Evolutionary conservation across 2,113 vertebrate genomes (phyloP).

Genomic region (Grantiella picta): DNA sequence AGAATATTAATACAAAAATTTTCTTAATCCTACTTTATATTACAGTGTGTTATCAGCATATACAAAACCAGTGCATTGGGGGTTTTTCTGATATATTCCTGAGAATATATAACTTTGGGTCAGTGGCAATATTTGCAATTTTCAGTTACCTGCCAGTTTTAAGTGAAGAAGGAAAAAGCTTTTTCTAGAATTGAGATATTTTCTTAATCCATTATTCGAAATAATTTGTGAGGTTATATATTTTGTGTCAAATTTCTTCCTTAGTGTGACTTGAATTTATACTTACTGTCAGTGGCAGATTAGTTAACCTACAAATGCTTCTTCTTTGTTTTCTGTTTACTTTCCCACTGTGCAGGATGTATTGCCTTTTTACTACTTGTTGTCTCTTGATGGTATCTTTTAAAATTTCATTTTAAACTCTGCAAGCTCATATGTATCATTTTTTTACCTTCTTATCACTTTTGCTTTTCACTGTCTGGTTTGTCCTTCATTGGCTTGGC

Average conservation of each 20-base stretch:
- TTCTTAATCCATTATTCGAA: neutral
- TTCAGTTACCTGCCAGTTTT: neutral
- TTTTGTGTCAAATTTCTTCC: neutral
- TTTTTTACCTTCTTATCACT: constrained; percentile 78
- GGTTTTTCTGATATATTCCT: neutral
- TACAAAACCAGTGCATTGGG: neutral
- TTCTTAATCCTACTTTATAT: neutral
- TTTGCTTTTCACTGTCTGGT: constrained; percentile 79
- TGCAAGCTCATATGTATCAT: constrained; percentile 75
- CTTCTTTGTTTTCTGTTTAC: constrained; percentile 59
- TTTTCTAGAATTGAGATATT: neutral
- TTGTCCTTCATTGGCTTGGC: constrained; percentile 81
- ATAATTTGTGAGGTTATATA: neutral
- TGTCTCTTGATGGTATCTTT: constrained; percentile 74
- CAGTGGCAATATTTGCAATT: constrained; percentile 38
- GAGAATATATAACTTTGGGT: constrained; percentile 5
- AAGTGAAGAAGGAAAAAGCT: neutral
- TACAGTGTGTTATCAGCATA: neutral
- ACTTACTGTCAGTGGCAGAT: neutral
- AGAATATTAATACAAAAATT: neutral
- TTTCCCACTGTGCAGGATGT: constrained; percentile 66
- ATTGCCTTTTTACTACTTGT: constrained; percentile 74
- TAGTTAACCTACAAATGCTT: constrained; percentile 20
- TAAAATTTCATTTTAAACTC: constrained; percentile 71
- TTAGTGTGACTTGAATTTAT: neutral